Evolutionary conservation across 2,797 vertebrate genomes (phyloP).

Genomic region (Xenentodon cancila): DNA sequence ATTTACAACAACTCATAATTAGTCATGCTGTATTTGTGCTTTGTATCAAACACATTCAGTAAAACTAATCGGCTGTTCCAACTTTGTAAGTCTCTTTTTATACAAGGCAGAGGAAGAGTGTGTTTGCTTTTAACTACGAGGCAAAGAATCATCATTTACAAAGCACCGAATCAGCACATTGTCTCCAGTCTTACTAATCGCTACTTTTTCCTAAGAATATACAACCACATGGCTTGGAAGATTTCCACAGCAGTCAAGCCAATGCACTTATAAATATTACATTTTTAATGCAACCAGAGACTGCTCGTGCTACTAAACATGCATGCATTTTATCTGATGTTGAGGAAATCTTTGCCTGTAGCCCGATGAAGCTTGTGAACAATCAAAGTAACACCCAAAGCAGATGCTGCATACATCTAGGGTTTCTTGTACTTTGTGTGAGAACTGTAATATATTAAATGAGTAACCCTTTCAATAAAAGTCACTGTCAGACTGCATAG

Average conservation of each 20-base stretch:
- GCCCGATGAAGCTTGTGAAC: conserved; percentile 13
- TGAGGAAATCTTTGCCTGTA: conserved; percentile 19
- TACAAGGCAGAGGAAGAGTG: conserved; percentile 24
- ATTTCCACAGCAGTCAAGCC: conserved; percentile 46
- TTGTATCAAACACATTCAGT: conserved; percentile 46
- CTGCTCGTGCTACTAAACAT: conserved; percentile 21
- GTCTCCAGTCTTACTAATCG: conserved; percentile 53
- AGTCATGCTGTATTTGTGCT: conserved; percentile 49
- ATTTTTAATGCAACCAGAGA: conserved; percentile 31
- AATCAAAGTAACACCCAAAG: conserved; percentile 33
- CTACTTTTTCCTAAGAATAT: conserved; percentile 43
- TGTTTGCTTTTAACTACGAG: conserved; percentile 26
- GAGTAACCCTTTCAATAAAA: neutral
- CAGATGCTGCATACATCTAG: conserved; percentile 7
- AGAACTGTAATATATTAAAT: conserved; percentile 21
- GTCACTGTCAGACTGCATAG: neutral
- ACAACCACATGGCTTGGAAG: conserved; percentile 45
- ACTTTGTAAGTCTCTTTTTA: conserved; percentile 28
- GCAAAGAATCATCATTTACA: conserved; percentile 34
- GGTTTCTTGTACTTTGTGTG: conserved; percentile 1
- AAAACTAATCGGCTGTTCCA: conserved; percentile 53
- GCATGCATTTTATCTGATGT: conserved; percentile 27
- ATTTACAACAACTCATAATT: conserved; percentile 39
- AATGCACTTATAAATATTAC: conserved; percentile 59
- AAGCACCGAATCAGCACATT: conserved; percentile 55